Conservation (phyloP, 2,113 vertebrate genomes). For the Calonectris borealis region DNA sequence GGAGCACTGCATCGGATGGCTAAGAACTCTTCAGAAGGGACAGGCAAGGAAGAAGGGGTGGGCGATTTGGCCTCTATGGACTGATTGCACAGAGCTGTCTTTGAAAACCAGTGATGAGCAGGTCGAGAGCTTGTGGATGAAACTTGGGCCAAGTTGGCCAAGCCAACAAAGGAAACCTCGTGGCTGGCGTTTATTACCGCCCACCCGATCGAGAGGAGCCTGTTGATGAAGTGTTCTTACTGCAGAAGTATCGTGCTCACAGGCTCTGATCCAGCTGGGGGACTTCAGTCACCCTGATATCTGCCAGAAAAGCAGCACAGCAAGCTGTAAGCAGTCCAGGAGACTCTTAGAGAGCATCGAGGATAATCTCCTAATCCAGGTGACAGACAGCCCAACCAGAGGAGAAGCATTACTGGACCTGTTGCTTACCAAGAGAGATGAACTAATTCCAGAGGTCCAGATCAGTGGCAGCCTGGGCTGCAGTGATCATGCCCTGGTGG, state of each 20-base stretch:
- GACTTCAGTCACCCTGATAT: not conserved
- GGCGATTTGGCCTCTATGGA: not conserved
- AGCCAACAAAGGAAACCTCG: not conserved
- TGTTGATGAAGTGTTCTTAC: not conserved
- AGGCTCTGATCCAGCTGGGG: not conserved
- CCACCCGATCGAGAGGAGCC: rapidly evolving
- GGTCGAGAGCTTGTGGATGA: not conserved
- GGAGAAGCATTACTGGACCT: not conserved
- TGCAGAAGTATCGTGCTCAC: not conserved
- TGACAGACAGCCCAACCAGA: not conserved
- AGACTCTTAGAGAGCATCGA: not conserved
- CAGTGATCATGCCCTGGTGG: not conserved
- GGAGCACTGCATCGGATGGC: rapidly evolving
- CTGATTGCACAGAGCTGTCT: not conserved
- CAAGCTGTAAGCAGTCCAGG: not conserved
- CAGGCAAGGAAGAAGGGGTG: not conserved
- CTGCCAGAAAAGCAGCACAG: not conserved
- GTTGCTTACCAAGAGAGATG: not conserved
- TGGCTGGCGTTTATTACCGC: not conserved
- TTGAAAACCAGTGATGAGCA: not conserved
- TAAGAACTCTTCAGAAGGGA: not conserved
- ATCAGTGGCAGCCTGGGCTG: not conserved
- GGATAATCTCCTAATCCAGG: not conserved
- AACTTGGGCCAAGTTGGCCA: not conserved
- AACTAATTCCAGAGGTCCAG: not conserved